Evolutionary conservation across 92 coral and sea anemone species (phyloP).

Genomic region (Umimayanthus kanabou): DNA sequence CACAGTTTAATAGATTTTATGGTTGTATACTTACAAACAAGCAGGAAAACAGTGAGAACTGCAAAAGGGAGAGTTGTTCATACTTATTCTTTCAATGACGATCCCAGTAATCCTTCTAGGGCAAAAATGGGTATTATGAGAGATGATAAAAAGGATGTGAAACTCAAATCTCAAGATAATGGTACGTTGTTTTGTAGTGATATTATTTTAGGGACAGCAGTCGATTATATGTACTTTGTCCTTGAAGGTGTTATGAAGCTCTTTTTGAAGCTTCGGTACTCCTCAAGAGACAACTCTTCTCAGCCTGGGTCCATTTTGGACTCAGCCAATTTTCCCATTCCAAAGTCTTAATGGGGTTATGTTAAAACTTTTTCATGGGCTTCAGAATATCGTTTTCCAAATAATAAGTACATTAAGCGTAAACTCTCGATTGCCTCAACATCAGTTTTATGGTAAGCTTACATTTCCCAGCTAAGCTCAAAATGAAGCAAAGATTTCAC

Average conservation of each 20-base stretch:
- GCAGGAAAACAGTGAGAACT: constrained; percentile 53
- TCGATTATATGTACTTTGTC: constrained; percentile 63
- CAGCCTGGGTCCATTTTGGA: constrained; percentile 71
- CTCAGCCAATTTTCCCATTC: constrained; percentile 64
- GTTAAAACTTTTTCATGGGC: constrained; percentile 60
- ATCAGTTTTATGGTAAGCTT: neutral
- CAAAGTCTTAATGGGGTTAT: constrained; percentile 56
- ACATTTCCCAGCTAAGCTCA: neutral
- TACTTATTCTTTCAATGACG: constrained; percentile 46
- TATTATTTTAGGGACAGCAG: constrained; percentile 45
- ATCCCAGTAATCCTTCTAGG: constrained; percentile 55
- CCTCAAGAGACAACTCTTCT: too few relatives aligned
- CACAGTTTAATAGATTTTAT: constrained; percentile 51
- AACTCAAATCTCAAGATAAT: constrained; percentile 11
- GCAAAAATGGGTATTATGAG: constrained; percentile 39
- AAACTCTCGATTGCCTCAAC: too few relatives aligned
- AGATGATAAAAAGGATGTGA: constrained; percentile 45
- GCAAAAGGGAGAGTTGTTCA: constrained; percentile 54
- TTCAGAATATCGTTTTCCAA: constrained; percentile 57
- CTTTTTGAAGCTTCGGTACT: too few relatives aligned
- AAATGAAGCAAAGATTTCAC: constrained; percentile 10
- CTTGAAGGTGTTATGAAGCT: constrained; percentile 56
- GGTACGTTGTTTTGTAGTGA: constrained; percentile 48
- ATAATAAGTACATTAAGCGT: constrained; percentile 29
- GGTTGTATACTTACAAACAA: constrained; percentile 57